These are phyloP conservation scores for Oophaga pumilio DNA, from an alignment of 2,113 vertebrate species.

Conservation along the genomic window DNA sequence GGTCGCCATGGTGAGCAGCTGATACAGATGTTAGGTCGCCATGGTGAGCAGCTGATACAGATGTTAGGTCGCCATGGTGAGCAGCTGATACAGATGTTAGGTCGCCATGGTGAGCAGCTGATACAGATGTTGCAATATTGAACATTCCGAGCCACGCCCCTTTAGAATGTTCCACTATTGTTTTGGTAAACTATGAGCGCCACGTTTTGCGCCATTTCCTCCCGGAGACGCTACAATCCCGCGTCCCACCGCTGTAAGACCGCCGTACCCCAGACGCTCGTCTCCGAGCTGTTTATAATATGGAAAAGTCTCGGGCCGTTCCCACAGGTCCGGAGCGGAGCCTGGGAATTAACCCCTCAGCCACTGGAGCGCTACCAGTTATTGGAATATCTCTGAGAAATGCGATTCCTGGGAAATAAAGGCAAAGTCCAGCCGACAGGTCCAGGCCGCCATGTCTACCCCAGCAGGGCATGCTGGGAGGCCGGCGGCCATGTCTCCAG, in stretches of 20 bases:
- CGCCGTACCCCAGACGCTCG: background rate
- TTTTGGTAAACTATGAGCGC: too few species aligned
- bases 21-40: too few species aligned
- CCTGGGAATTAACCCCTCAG: slow-evolving; percentile 7
- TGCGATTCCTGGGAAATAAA: background rate
- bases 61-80: too few species aligned
- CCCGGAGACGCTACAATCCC: too few species aligned
- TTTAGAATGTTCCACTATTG: too few species aligned
- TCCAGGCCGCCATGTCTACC: background rate
- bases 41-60: too few species aligned
- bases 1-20: too few species aligned
- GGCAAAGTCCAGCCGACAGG: background rate
- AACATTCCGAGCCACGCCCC: too few species aligned
- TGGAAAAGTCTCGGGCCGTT: background rate
- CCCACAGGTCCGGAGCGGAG: background rate
- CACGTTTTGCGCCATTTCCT: too few species aligned
- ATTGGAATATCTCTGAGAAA: background rate
- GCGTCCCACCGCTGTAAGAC: background rate
- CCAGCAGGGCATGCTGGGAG: background rate
- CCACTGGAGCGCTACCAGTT: background rate
- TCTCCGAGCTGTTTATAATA: slow-evolving; percentile 4
- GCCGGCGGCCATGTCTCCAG: background rate
- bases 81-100: too few species aligned
- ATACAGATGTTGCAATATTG: too few species aligned
- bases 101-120: too few species aligned